Percentiles rank a stretch among this genome's conserved stretches.
phyloP scores from a whole-genome alignment of 2,113 vertebrate species.

The Coracopsis vasa region DNA sequence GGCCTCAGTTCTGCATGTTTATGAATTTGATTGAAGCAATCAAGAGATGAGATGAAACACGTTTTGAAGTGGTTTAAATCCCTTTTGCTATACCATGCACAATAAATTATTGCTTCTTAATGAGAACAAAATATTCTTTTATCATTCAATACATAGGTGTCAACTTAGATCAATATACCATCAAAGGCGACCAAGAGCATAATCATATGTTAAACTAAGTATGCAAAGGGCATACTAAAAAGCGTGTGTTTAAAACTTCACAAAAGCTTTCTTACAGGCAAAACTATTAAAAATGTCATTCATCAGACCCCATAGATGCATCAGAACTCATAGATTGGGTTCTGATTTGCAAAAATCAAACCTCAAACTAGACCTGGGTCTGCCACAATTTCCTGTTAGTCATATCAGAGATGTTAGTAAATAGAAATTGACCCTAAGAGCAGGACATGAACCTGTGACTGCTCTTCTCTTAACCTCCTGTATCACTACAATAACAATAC shows the following conservation, averaged over 20 bases:
- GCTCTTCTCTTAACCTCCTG: not conserved
- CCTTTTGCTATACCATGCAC: not conserved
- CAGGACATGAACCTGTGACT: not conserved
- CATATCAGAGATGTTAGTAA: not conserved
- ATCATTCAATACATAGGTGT: not conserved
- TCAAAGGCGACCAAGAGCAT: not conserved
- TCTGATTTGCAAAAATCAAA: not conserved
- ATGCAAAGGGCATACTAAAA: not conserved
- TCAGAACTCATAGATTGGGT: not conserved
- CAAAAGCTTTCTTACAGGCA: not conserved
- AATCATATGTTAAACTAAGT: not conserved
- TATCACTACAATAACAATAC: not conserved
- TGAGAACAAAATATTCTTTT: not conserved
- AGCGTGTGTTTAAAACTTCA: not conserved
- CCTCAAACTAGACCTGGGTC: not conserved
- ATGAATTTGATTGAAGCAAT: not conserved
- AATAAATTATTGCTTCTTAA: not conserved
- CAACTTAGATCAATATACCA: not conserved
- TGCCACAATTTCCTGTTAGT: not conserved
- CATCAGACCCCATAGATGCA: not conserved
- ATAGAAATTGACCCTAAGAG: not conserved
- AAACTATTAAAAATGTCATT: not conserved
- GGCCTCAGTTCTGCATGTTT: not conserved
- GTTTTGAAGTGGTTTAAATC: not conserved
- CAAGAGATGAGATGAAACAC: not conserved